Base-by-base conservation (phyloP, 2,797 vertebrate species). In the Furcifer pardalis region DNA sequence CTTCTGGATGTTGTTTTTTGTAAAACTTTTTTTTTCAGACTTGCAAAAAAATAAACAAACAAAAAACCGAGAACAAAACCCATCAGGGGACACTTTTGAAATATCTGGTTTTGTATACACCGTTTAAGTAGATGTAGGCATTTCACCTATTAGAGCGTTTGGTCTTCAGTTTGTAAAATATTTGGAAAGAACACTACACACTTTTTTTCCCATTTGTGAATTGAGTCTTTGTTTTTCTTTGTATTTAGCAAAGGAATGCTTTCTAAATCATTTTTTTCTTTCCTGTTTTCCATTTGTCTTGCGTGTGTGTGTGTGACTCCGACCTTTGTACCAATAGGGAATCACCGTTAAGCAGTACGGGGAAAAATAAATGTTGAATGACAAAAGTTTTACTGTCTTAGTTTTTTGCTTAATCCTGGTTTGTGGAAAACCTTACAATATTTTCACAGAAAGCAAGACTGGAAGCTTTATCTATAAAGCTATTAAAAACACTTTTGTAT, bases 61-160 rank as follows among this genome's bases (percentile, higher is more conserved):
- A 77, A 74, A 63, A 75, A 65, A 63, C 37, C n/a, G 15, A 46
- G 30, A 74, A 63, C 30, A 32, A 1, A 62, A 49, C 82, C 56
- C 49, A 17, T 63, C 17, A 27, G 74, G 83, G 63, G 62, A 59
- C 35, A 30, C 71, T 87, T 89, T 90, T 87, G 83, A 77, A 89
- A 82, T 77, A 78, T 65, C 85, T 62, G 81, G 81, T 90, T 90
- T 90, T 90, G 76, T 90, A 87, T 66, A 73, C 65, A 69, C 77
- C 72, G 77, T 42, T 69, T 79, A 44, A 59, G 68, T 86, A 83
- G 77, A 32, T 77, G 7, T 66, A 83, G 81, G 73, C 59, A 30
- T 83, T 86, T 81, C 32, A 52, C 76, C 27, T 19, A 59, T 71
- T 73, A 74, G 56, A 81, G 73, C 68, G 83, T 86, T 77, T 21